phyloP scores from a whole-genome alignment of 2,888 invertebrate genomes.

The Odontocolon sp. region DNA sequence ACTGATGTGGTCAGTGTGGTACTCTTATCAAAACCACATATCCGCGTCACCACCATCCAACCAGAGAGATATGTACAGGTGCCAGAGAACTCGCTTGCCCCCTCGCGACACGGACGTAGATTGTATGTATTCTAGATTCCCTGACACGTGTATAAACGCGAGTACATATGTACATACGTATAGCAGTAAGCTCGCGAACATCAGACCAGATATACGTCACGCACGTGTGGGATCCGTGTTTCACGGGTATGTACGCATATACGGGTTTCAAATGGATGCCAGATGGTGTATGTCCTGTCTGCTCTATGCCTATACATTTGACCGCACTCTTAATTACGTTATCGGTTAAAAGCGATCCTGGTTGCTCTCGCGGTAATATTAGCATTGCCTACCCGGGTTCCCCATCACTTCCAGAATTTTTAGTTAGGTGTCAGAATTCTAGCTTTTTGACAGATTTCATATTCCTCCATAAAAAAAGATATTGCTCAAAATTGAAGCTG shows the following conservation, averaged over 20 bases:
- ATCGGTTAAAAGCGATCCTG: constrained; percentile 63
- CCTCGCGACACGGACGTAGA: background rate
- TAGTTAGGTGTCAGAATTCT: background rate
- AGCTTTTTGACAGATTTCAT: too few species aligned
- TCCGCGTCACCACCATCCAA: constrained; percentile 43
- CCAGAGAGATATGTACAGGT: constrained; percentile 56
- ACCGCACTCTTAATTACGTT: constrained; percentile 62
- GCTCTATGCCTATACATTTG: constrained; percentile 41
- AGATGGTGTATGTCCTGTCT: constrained; percentile 54
- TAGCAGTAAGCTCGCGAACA: constrained; percentile 24
- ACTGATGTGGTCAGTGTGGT: constrained; percentile 29
- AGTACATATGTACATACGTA: constrained; percentile 53
- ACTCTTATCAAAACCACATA: constrained; percentile 52
- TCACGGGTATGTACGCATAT: constrained; percentile 9
- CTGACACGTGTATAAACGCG: constrained; percentile 54
- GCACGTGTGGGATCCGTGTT: constrained; percentile 24
- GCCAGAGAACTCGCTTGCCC: constrained; percentile 37
- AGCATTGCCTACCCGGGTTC: background rate
- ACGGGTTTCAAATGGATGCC: constrained; percentile 50
- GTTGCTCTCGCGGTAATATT: constrained; percentile 2
- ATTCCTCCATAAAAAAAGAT: too few species aligned
- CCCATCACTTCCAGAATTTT: background rate
- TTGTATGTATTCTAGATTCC: constrained; percentile 36
- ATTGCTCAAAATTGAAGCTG: too few species aligned
- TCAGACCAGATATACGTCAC: constrained; percentile 39